phyloP scores from a whole-genome alignment of 2,113 vertebrate genomes.

The Elachura formosa region DNA sequence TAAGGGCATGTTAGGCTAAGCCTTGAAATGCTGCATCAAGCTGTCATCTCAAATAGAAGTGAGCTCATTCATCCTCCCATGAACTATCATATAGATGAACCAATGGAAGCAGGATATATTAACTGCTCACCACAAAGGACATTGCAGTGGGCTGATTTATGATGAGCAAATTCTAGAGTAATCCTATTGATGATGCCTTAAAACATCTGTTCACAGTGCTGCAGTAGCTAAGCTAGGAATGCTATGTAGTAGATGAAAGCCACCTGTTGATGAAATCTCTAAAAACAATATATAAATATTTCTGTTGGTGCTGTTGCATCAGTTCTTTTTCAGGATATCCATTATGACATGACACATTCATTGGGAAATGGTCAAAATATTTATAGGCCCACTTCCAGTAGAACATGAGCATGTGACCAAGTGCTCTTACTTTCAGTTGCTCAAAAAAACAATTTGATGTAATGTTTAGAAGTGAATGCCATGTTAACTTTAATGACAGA shows the following conservation, averaged over 20 bases:
- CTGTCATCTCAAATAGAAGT: conserved; percentile 59
- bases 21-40: conserved; percentile 63
- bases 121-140: conserved; percentile 22
- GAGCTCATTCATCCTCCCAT: conserved; percentile 41
- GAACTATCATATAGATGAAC: conserved; percentile 36
- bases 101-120: conserved; percentile 7
- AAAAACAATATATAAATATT: neutral
- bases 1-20: conserved; percentile 62
- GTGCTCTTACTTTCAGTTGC: neutral
- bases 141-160: conserved; percentile 39
- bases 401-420: neutral
- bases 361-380: neutral
- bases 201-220: neutral
- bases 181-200: neutral
- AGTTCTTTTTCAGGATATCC: neutral
- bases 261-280: conserved; percentile 19
- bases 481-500: neutral
- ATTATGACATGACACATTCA: neutral
- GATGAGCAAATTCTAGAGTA: conserved; percentile 5
- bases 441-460: neutral
- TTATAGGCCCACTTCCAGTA: neutral
- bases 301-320: neutral
- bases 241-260: neutral
- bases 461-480: neutral
- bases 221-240: neutral